Percentiles rank a stretch among this genome's conserved stretches.
Evolutionary conservation across 2,113 vertebrate species (phyloP).

Genomic region (Trogon melanurus): DNA sequence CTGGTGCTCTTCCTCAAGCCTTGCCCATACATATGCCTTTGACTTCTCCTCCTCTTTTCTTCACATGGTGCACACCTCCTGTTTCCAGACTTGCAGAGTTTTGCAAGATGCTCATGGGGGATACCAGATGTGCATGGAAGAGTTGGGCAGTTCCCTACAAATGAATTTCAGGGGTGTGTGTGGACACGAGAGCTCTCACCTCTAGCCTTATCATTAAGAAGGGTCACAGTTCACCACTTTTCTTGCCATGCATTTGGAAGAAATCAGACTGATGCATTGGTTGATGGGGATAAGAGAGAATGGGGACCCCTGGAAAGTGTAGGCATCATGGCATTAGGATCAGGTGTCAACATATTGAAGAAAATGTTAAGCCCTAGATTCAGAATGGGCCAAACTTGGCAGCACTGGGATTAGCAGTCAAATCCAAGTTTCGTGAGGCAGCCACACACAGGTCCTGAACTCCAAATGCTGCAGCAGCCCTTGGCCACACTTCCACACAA

Average conservation of each 20-base stretch:
- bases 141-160: neutral
- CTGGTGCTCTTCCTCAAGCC: neutral
- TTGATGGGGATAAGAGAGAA: neutral
- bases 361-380: neutral
- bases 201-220: neutral
- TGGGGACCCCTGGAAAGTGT: neutral
- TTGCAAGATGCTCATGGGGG: neutral
- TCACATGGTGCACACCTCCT: neutral
- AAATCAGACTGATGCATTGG: neutral
- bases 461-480: neutral
- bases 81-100: neutral
- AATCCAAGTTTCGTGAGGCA: neutral
- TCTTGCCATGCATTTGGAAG: neutral
- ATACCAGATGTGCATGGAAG: neutral
- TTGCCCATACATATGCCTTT: neutral
- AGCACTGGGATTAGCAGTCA: neutral
- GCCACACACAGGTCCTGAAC: neutral
- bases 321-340: neutral
- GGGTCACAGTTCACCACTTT: neutral
- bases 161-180: neutral
- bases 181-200: neutral
- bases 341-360: neutral
- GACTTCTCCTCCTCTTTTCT: neutral
- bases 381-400: neutral
- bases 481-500: neutral